A percentile compares a stretch with the other conserved stretches of the same genome.
Evolutionary conservation across 2,888 invertebrate species (phyloP).

Genomic region (Rhagonycha fulva): DNA sequence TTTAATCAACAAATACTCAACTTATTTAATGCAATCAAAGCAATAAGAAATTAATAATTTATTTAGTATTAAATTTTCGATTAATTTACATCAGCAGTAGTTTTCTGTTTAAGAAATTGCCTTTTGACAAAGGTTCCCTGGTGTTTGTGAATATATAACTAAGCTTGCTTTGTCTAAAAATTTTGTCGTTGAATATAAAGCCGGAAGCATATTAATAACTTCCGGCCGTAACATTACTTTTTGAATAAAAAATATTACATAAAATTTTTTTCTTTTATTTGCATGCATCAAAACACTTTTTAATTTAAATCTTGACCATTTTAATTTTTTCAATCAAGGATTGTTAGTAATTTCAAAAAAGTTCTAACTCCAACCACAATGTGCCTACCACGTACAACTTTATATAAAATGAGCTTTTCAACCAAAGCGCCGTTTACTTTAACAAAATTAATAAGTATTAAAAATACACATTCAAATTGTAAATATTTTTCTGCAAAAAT

Average conservation of each 20-base stretch:
- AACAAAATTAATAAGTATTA: not conserved
- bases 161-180: not conserved
- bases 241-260: not conserved
- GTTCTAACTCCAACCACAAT: not conserved
- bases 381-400: not conserved
- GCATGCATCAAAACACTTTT: not conserved
- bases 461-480: not conserved
- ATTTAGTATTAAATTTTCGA: not conserved
- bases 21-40: not conserved
- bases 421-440: not conserved
- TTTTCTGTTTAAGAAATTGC: not conserved
- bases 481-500: not conserved
- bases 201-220: not conserved
- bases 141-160: not conserved
- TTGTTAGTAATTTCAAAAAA: not conserved
- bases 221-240: not conserved
- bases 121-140: not conserved
- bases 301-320: not conserved
- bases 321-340: not conserved
- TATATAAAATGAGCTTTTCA: not conserved
- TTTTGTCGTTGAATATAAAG: not conserved
- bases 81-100: not conserved
- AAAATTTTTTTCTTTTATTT: not conserved
- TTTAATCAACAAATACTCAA: not conserved
- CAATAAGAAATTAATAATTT: not conserved